Evolutionary conservation across 2,797 vertebrate genomes (phyloP), one percentile per base, ranked within the genome.

Genomic region (Tenualosa thibaudeaui): DNA sequence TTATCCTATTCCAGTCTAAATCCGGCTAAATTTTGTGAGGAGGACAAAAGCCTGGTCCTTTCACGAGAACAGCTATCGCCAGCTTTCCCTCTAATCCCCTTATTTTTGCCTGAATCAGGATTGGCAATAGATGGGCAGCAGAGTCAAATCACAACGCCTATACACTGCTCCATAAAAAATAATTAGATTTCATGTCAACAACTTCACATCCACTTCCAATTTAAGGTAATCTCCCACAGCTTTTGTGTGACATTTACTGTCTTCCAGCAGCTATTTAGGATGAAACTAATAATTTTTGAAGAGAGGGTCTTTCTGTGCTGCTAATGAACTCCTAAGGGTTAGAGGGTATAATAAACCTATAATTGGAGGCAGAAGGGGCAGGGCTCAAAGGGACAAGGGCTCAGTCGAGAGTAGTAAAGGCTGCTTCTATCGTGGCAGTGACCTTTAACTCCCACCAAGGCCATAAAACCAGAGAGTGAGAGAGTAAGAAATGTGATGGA

Each of bases 131-230:
- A 78, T 8, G 19, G 40, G 71, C 71, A 7, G 10, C 71, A 78
- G 71, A 78, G 46, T 78, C 6, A 46, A 22, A 78, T 78, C 71
- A 43, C 40, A 15, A 17, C 9, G 71, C 40, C 40, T 43, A 15
- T 78, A 22, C 37, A 46, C 17, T 78, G 7, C 71, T 46, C 71
- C 71, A 17, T 4, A 22, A 78, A 31, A 31, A 43, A 17, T 17
- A 78, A 46, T 78, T 78, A 78, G 37, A 22, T 46, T 43, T 40
- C 71, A 78, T 46, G 71, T 78, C 71, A 78, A 46, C 71, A 46
- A 78, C 43, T 46, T 22, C 71, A 46, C 22, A 40, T 78, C 15
- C 71, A 43, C 4, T 46, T 22, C 40, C 40, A 40, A 78, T 78
- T 62, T 43, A 78, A 78, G 37, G 15, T 43, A 46, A 78, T 78